Evolutionary conservation across 2,797 vertebrate genomes (phyloP).

Genomic region (Gouania willdenowi): DNA sequence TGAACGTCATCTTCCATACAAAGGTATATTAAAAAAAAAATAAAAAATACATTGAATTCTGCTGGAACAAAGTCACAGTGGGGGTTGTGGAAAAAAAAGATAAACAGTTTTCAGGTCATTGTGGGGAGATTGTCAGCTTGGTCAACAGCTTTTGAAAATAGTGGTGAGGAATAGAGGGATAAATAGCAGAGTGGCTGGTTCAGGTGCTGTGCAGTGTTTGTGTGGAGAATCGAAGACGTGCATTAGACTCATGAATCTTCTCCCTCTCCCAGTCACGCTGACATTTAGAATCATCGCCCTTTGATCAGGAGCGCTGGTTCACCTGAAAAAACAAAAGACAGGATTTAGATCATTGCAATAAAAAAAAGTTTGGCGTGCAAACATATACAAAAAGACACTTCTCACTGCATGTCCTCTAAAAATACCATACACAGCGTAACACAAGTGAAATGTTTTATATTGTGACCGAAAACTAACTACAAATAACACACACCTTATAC

Average conservation of each 20-base stretch:
- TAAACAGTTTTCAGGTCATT: constrained; percentile 1
- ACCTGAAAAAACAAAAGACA: constrained; percentile 33
- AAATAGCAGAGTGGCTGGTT: background rate
- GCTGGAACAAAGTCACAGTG: constrained; percentile 2
- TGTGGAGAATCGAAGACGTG: background rate
- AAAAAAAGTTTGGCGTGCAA: too few species aligned
- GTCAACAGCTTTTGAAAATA: background rate
- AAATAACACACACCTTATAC: constrained; percentile 9
- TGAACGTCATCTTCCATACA: background rate
- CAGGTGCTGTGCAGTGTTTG: too few species aligned
- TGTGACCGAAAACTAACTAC: too few species aligned
- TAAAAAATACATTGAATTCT: background rate
- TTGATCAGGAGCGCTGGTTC: background rate
- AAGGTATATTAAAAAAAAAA: background rate
- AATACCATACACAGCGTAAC: too few species aligned
- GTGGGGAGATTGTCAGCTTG: background rate
- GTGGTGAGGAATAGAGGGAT: constrained; percentile 2
- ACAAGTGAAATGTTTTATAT: too few species aligned
- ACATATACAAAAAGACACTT: too few species aligned
- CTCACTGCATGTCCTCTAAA: too few species aligned
- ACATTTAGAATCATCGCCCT: background rate
- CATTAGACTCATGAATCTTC: constrained; percentile 7
- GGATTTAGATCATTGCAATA: background rate
- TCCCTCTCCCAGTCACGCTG: background rate
- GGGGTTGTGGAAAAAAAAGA: too few species aligned